Conservation (phyloP, 2,113 vertebrate species). For the Rana temporaria region DNA sequence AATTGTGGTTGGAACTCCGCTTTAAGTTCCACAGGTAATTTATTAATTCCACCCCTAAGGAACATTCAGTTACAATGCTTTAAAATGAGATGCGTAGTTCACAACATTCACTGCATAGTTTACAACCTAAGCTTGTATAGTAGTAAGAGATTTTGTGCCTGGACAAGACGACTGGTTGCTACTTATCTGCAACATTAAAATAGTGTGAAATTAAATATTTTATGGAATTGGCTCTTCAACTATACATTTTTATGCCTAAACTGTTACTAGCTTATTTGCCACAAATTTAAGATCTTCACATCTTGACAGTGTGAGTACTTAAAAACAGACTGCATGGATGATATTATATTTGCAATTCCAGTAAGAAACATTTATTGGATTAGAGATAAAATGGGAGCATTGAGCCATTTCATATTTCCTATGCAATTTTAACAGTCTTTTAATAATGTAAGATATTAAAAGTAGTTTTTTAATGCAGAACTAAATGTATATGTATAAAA, state of each 20-base stretch:
- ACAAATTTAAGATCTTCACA: conserved; percentile 28
- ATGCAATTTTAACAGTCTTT: conserved; percentile 27
- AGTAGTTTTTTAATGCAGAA: conserved; percentile 12
- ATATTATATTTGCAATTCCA: conserved; percentile 31
- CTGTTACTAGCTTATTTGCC: conserved; percentile 10
- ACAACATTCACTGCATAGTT: background rate
- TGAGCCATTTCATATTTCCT: background rate
- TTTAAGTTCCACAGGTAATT: no score
- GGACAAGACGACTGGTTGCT: background rate
- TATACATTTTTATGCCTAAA: conserved; percentile 18
- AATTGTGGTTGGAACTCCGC: no score
- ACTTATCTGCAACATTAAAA: conserved; percentile 28
- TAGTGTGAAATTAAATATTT: conserved; percentile 33
- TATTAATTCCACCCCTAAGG: no score
- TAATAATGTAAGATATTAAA: conserved; percentile 36
- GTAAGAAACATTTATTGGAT: conserved; percentile 37
- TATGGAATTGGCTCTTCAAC: conserved; percentile 29
- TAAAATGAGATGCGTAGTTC: no score
- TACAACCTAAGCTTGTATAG: background rate
- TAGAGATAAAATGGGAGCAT: conserved; percentile 39
- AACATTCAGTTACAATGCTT: no score
- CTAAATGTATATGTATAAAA: conserved; percentile 7
- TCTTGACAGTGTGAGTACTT: background rate
- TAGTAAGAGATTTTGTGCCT: background rate
- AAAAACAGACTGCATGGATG: background rate